phyloP scores from a whole-genome alignment of 1,140 invertebrate genomes.

The Zaprionus davidi region DNA sequence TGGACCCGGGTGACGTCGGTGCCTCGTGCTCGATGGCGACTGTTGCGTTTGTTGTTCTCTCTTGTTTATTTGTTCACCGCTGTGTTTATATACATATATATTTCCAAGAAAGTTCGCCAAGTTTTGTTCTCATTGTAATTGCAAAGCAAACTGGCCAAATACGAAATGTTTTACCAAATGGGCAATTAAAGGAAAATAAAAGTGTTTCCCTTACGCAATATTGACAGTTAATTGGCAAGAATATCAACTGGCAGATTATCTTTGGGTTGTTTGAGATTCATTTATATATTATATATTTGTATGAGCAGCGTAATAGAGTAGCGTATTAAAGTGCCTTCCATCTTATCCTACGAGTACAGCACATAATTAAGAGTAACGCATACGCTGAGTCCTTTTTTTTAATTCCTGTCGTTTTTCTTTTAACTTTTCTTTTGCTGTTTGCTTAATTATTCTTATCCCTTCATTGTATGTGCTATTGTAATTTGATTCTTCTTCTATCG shows the following conservation, averaged over 20 bases:
- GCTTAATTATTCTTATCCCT: slow-evolving; percentile 25
- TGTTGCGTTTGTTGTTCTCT: background rate
- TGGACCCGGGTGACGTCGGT: slow-evolving; percentile 48
- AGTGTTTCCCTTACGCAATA: background rate
- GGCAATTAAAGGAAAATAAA: slow-evolving; percentile 7
- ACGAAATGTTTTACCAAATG: background rate
- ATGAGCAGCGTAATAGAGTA: background rate
- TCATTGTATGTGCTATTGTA: slow-evolving; percentile 7
- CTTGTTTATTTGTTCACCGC: slow-evolving; percentile 4
- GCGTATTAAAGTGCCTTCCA: background rate
- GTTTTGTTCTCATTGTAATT: slow-evolving; percentile 9
- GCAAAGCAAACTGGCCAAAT: background rate
- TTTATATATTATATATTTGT: background rate
- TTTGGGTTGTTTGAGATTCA: background rate
- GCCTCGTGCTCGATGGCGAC: background rate
- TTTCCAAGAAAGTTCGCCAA: background rate
- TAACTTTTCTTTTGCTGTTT: slow-evolving; percentile 7
- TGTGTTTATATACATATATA: background rate
- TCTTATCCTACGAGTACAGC: background rate
- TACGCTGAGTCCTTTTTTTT: slow-evolving; percentile 1
- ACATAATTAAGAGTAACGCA: background rate
- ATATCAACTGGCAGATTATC: background rate
- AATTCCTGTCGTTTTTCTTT: slow-evolving; percentile 22
- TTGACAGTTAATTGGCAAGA: background rate
- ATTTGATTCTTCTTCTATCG: slow-evolving; percentile 20